A percentile compares a stretch with the other conserved stretches of the same genome.
Evolutionary conservation across 2,797 vertebrate species (phyloP).

Genomic region (Pempheris klunzingeri): DNA sequence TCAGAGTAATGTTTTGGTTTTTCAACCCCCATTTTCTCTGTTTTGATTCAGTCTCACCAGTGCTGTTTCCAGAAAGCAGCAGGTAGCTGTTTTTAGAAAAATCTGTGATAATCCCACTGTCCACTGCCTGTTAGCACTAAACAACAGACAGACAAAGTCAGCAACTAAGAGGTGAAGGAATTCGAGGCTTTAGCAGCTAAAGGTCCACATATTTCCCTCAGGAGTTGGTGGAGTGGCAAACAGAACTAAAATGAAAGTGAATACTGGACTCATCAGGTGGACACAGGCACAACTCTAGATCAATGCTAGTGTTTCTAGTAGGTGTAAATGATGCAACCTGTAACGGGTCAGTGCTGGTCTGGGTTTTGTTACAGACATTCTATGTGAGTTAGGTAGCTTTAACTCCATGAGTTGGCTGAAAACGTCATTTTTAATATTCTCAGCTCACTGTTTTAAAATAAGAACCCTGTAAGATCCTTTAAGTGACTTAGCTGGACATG

Average conservation of each 20-base stretch:
- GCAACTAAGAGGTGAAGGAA: background rate
- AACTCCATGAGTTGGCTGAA: background rate
- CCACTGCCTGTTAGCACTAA: background rate
- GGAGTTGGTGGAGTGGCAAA: background rate
- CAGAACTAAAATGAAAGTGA: background rate
- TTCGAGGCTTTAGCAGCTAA: background rate
- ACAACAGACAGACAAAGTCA: background rate
- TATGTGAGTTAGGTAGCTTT: background rate
- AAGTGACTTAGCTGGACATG: background rate
- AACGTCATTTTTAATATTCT: background rate
- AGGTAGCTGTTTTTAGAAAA: background rate
- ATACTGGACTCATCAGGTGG: background rate
- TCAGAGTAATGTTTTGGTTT: conserved; percentile 9
- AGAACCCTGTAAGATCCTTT: background rate
- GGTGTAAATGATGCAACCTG: background rate
- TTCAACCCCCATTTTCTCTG: background rate
- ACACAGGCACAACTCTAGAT: background rate
- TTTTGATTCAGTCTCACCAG: background rate
- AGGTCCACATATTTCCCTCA: background rate
- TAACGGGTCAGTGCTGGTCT: background rate
- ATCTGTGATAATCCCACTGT: background rate
- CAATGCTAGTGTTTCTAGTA: background rate
- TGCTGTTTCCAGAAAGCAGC: background rate
- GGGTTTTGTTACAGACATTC: background rate
- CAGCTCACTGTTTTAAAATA: background rate